Evolutionary conservation across 2,113 vertebrate genomes (phyloP).

Genomic region (Aleadryas rufinucha): DNA sequence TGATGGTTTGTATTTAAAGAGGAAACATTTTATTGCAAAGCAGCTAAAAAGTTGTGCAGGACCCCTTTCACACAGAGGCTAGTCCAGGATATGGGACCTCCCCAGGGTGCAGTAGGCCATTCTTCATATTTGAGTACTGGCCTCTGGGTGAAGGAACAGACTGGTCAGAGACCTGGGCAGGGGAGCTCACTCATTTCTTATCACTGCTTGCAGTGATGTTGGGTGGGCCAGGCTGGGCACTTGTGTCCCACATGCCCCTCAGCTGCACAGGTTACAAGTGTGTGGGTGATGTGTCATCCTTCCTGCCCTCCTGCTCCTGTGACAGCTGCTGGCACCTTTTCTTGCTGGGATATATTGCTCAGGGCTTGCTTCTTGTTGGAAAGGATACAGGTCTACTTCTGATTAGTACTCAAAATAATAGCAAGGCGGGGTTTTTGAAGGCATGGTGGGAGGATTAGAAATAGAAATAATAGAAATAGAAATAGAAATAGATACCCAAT

Average conservation of each 20-base stretch:
- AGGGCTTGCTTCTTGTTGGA: background rate
- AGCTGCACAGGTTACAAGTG: background rate
- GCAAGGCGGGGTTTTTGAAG: background rate
- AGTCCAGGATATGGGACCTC: background rate
- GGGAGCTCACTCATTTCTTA: background rate
- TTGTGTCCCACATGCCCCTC: background rate
- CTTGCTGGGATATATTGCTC: background rate
- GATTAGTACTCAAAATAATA: background rate
- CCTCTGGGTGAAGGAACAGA: background rate
- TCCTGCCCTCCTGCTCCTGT: background rate
- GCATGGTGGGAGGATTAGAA: background rate
- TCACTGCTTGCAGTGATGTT: background rate
- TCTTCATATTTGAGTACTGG: background rate
- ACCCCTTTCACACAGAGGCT: background rate
- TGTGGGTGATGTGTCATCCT: background rate
- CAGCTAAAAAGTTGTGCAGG: background rate
- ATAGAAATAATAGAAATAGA: background rate
- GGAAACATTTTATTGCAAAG: background rate
- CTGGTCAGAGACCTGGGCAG: background rate
- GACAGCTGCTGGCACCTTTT: background rate
- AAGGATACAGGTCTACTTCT: background rate
- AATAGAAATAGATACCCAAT: background rate
- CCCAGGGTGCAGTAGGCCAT: background rate
- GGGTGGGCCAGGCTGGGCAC: background rate
- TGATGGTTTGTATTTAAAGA: background rate